A percentile compares a stretch with the other conserved stretches of the same genome.
Evolutionary conservation across 2,888 invertebrate genomes (phyloP).

Genomic region (Trimorus sp.): DNA sequence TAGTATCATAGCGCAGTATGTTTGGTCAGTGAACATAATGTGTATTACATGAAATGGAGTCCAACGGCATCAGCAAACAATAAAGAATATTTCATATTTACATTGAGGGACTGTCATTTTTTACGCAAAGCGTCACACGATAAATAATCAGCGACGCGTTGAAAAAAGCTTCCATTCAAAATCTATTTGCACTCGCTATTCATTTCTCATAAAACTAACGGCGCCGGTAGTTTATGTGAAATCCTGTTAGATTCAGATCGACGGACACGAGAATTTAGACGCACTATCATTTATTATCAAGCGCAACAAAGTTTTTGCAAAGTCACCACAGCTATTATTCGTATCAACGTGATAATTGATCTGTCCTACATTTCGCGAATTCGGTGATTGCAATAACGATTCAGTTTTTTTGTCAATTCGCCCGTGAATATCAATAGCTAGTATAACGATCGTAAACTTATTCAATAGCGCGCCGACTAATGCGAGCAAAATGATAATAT

Average conservation of each 20-base stretch:
- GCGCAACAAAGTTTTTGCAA: conserved; percentile 50
- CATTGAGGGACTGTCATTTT: conserved; percentile 24
- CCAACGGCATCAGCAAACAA: background rate
- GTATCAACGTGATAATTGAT: conserved; percentile 51
- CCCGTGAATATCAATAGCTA: conserved; percentile 19
- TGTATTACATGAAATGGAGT: background rate
- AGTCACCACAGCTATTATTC: conserved; percentile 54
- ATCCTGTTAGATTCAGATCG: conserved; percentile 40
- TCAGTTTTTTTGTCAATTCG: conserved; percentile 44
- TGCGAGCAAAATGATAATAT: conserved; percentile 48
- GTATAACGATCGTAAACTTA: conserved; percentile 18
- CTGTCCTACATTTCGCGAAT: conserved; percentile 44
- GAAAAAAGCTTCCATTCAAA: conserved; percentile 31
- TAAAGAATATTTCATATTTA: conserved; percentile 5
- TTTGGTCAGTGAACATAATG: too few species aligned
- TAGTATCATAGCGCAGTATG: too few species aligned
- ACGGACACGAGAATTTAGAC: conserved; percentile 40
- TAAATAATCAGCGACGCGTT: conserved; percentile 1
- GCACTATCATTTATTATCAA: conserved; percentile 56
- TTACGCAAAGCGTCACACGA: conserved; percentile 8
- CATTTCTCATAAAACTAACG: conserved; percentile 29
- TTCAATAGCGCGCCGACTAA: conserved; percentile 36
- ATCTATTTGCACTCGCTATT: conserved; percentile 30
- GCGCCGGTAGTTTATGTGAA: conserved; percentile 29
- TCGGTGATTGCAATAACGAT: conserved; percentile 46